phyloP scores from a whole-genome alignment of 2,888 invertebrate species.

The Phyllotreta striolata region DNA sequence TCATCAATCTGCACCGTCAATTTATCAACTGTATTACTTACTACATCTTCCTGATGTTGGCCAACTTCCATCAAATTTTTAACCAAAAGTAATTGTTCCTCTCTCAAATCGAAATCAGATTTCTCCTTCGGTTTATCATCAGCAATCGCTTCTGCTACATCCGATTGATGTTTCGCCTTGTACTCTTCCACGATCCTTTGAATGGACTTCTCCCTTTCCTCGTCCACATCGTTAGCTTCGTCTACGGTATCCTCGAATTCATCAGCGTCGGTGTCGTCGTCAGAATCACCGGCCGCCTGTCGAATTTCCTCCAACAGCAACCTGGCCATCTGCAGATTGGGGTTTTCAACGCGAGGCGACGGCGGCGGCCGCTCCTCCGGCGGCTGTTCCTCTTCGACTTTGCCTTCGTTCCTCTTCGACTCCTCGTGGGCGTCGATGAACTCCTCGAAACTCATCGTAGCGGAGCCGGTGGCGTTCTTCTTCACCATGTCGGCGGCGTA shows the following conservation, averaged over 20 bases:
- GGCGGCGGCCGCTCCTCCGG: conserved; percentile 11
- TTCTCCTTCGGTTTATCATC: conserved; percentile 4
- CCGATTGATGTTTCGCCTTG: neutral
- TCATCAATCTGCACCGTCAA: neutral
- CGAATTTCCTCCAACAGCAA: conserved; percentile 20
- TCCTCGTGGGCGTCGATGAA: conserved; percentile 3
- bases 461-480: neutral
- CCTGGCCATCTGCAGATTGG: conserved; percentile 7
- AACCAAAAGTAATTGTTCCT: conserved; percentile 13
- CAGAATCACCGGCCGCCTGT: conserved; percentile 19
- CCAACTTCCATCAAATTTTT: conserved; percentile 1
- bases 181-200: conserved; percentile 10
- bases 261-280: conserved; percentile 21
- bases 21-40: conserved; percentile 1
- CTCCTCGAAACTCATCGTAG: conserved; percentile 12
- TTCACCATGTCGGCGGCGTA: neutral
- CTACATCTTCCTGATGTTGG: neutral
- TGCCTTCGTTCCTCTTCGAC: conserved; percentile 10
- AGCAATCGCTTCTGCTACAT: neutral
- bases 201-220: conserved; percentile 12
- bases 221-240: neutral
- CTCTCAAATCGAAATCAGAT: neutral
- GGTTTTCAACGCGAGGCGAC: neutral
- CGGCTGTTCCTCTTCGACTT: neutral
- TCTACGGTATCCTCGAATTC: conserved; percentile 8